Evolutionary conservation across 2,113 vertebrate species (phyloP), one percentile per base, ranked within the genome.

Genomic region (Ondatra zibethicus): DNA sequence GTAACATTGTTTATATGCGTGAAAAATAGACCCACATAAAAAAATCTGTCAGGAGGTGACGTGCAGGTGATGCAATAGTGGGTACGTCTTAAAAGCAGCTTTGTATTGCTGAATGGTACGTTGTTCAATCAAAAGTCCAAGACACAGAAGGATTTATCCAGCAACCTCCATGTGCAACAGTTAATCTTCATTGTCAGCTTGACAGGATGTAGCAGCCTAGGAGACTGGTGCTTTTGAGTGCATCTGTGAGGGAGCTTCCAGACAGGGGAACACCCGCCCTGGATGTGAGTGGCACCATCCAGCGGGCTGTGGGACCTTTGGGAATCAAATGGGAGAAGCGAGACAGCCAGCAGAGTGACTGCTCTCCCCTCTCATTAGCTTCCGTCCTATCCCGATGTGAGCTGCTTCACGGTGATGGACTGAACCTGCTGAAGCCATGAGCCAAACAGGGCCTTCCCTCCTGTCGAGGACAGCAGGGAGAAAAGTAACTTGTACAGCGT

Each of bases 1-100:
- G 42, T 0, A 93, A 7, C 58, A 89, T 58, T 50, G 17, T 94
- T 93, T 88, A 80, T 72, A 75, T 55, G 65, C 81, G 8, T 90
- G 6, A 92, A 96, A 96, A 85, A 89, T n/a, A 92, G 45, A 63
- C 10, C 39, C 36, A 78, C 33, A 21, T 85, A 89, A 89, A 58
- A 21, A 89, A 72, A 17, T 82, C 65, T 91, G 75, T 58, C 80
- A 88, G 47, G 13, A 81, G 63, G 47, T 92, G 82, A 80, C 4
- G 81, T 76, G 1, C 13, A 73, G 87, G 45, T 68, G 65, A 95
- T 42, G 12, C 23, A 65, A 95, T 73, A 27, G 10, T 86, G 36
- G 42, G 0, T 61, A 75, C 61, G 7, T 92, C 33, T 86, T 82
- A 78, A 89, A 95, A 88, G 36, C 11, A 92, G 29, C 58, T 96